Conservation (phyloP, 2,888 invertebrate genomes). For the Andrena minutula region DNA sequence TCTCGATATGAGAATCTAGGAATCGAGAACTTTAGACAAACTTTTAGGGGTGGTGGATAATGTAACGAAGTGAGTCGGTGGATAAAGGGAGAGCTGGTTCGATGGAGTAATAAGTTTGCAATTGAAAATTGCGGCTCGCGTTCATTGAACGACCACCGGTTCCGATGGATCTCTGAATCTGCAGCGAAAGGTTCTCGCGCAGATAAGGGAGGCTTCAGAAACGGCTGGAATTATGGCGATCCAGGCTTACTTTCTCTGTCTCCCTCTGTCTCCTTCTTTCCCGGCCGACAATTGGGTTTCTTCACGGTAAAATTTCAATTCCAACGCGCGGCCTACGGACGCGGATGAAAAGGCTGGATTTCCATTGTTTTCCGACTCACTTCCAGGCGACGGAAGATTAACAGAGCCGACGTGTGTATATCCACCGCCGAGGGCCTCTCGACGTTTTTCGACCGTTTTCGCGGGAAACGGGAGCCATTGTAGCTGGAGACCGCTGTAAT, state of each 20-base stretch:
- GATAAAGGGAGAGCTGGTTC: not conserved
- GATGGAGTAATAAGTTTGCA: conserved; percentile 48
- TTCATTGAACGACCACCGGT: not conserved
- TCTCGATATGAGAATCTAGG: not conserved
- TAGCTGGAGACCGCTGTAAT: conserved; percentile 57
- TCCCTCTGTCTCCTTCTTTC: not conserved
- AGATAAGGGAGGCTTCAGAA: conserved; percentile 42
- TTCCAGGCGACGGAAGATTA: conserved; percentile 79
- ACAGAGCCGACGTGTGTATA: conserved; percentile 74
- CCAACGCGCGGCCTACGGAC: conserved; percentile 42
- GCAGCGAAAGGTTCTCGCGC: conserved; percentile 17
- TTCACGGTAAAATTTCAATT: conserved; percentile 62
- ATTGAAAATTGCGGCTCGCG: conserved; percentile 23
- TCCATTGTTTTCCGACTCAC: conserved; percentile 80
- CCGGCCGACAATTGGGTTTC: conserved; percentile 63
- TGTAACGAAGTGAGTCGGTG: not conserved
- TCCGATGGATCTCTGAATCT: conserved; percentile 24
- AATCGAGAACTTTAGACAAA: conserved; percentile 6
- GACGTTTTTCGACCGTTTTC: conserved; percentile 76
- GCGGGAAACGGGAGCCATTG: conserved; percentile 51
- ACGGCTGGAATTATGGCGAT: conserved; percentile 46
- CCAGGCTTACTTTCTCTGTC: not conserved
- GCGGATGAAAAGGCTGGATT: conserved; percentile 61
- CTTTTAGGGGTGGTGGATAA: not conserved
- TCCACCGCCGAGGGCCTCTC: conserved; percentile 69